These are phyloP conservation scores for Andrena minutula DNA, from an alignment of 2,888 invertebrate species.

Conservation along the genomic window DNA sequence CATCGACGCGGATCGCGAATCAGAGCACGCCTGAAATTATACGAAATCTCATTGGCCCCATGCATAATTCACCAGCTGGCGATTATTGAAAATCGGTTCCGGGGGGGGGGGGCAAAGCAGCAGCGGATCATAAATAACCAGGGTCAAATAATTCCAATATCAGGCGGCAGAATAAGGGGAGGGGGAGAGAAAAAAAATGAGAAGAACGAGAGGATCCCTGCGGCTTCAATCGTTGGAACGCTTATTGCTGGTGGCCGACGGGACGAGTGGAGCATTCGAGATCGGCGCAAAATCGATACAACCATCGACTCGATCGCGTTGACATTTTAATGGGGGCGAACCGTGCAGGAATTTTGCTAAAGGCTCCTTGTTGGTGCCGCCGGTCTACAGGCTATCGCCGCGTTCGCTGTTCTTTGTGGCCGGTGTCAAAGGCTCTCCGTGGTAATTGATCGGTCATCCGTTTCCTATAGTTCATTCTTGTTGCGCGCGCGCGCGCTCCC, in stretches of 20 bases:
- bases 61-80: constrained; percentile 35
- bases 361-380: constrained; percentile 11
- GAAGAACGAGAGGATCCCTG: not conserved
- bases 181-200: not conserved
- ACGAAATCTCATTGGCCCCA: constrained; percentile 21
- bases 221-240: constrained; percentile 21
- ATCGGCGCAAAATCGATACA: constrained; percentile 34
- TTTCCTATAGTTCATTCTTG: constrained; percentile 64
- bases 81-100: constrained; percentile 46
- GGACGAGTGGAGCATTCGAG: constrained; percentile 11
- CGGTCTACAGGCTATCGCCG: not conserved
- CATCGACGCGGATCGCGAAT: not conserved
- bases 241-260: constrained; percentile 32
- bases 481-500: constrained; percentile 39
- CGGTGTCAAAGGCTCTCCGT: constrained; percentile 46
- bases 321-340: constrained; percentile 5
- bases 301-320: not conserved
- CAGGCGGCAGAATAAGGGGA: not conserved
- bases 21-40: constrained; percentile 13
- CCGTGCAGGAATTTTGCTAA: constrained; percentile 18
- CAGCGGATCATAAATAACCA: constrained; percentile 43
- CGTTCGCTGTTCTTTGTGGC: constrained; percentile 53
- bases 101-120: not conserved
- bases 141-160: constrained; percentile 42
- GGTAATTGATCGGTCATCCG: constrained; percentile 66